A percentile compares a stretch with the other conserved stretches of the same genome.
Conservation (phyloP, 2,797 vertebrate species). For the Fratercula arctica region DNA sequence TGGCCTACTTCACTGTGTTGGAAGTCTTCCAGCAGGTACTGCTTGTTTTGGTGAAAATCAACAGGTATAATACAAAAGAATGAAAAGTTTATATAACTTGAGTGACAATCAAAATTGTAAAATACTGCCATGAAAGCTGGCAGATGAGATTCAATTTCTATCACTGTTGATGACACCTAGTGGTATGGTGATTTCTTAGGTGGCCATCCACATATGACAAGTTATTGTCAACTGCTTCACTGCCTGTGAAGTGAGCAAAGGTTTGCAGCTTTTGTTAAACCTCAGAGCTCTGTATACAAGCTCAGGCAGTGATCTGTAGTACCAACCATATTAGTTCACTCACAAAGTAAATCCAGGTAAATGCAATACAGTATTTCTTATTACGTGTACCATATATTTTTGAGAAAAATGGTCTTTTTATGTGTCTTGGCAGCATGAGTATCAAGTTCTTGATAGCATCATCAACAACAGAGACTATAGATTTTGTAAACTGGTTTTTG, state of each 20-base stretch:
- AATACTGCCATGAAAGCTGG: neutral
- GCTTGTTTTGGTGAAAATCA: neutral
- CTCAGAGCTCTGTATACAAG: neutral
- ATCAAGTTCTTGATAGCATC: neutral
- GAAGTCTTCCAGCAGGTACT: neutral
- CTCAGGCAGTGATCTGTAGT: neutral
- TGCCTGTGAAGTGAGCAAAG: neutral
- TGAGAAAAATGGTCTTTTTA: neutral
- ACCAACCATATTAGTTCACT: neutral
- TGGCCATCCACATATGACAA: accelerated
- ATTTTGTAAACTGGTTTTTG: neutral
- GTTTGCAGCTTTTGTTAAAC: neutral
- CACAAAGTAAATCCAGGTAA: neutral
- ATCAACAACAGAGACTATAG: neutral
- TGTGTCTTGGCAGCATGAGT: neutral
- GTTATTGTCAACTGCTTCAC: neutral
- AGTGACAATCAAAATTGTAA: neutral
- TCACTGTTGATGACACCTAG: neutral
- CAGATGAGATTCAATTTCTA: neutral
- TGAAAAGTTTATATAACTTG: neutral
- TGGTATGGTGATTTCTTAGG: neutral
- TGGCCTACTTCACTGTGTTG: neutral
- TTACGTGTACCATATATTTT: neutral
- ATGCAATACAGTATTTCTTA: neutral
- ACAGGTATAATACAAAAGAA: neutral